Percentiles rank a stretch among this genome's conserved stretches.
These are phyloP conservation scores for Chroicocephalus ridibundus DNA, from an alignment of 2,113 vertebrate species.

Conservation along the genomic window DNA sequence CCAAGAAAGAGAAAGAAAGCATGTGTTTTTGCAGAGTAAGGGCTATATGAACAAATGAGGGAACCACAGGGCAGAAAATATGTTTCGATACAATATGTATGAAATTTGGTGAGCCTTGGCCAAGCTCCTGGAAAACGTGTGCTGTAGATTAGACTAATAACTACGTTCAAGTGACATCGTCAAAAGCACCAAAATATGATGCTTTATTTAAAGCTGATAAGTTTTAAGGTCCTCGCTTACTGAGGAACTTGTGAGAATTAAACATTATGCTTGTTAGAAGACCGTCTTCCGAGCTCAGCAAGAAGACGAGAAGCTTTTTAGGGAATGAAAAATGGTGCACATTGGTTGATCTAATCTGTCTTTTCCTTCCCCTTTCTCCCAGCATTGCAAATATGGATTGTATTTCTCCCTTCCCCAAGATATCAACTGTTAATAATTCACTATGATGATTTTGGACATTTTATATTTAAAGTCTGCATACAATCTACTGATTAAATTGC, in stretches of 20 bases:
- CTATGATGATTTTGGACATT: slow-evolving; percentile 62
- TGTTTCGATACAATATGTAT: background rate
- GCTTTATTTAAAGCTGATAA: background rate
- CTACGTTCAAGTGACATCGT: background rate
- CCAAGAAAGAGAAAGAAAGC: background rate
- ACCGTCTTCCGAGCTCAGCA: background rate
- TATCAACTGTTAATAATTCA: slow-evolving; percentile 74
- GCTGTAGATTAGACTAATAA: background rate
- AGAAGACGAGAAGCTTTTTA: background rate
- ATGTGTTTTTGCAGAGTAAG: slow-evolving; percentile 11
- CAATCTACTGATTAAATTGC: slow-evolving; percentile 73
- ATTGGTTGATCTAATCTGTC: background rate
- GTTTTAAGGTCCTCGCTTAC: background rate
- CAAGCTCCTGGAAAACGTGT: background rate
- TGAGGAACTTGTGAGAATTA: background rate
- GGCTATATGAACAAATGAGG: slow-evolving; percentile 2
- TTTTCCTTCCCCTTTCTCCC: background rate
- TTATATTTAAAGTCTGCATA: slow-evolving; percentile 64
- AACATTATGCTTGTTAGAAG: background rate
- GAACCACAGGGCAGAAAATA: slow-evolving; percentile 5
- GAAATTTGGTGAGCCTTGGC: background rate
- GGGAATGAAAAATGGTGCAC: background rate
- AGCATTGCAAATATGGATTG: background rate
- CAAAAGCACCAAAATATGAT: background rate
- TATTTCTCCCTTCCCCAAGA: slow-evolving; percentile 9